phyloP scores from a whole-genome alignment of 2,888 invertebrate species.

The Adelphocoris suturalis region DNA sequence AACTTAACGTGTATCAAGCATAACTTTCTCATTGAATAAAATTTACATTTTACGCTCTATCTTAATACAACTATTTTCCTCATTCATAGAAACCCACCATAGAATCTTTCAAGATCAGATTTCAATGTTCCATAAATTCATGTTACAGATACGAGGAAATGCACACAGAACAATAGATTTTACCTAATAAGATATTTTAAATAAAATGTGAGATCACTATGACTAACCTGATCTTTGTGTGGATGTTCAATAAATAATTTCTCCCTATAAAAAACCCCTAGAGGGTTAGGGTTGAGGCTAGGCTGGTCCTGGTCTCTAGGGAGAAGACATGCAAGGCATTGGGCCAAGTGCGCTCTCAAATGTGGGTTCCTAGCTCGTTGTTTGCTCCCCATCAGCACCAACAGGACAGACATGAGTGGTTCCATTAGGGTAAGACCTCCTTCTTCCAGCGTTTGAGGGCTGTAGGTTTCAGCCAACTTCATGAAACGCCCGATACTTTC shows the following conservation, averaged over 20 bases:
- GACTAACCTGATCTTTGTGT: constrained; percentile 83
- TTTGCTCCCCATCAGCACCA: constrained; percentile 92
- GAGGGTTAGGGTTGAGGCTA: constrained; percentile 77
- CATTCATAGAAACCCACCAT: no score
- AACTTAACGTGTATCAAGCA: no score
- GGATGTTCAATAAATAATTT: constrained; percentile 87
- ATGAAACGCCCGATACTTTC: constrained; percentile 92
- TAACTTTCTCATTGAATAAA: no score
- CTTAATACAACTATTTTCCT: no score
- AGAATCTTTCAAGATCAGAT: no score
- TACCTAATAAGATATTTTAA: no score
- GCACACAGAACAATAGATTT: no score
- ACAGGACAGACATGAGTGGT: constrained; percentile 87
- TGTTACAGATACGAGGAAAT: no score
- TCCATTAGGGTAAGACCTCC: constrained; percentile 83
- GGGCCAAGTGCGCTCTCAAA: constrained; percentile 92
- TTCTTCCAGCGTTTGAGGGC: constrained; percentile 83
- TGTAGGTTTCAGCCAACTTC: constrained; percentile 83
- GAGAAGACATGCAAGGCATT: constrained; percentile 91
- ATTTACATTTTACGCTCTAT: no score
- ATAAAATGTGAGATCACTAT: neutral
- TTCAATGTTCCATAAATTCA: no score
- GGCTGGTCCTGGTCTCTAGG: constrained; percentile 80
- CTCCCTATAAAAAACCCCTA: constrained; percentile 83
- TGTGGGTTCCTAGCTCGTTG: constrained; percentile 93